phyloP scores from a whole-genome alignment of 2,113 vertebrate species.

The Ahaetulla prasina region DNA sequence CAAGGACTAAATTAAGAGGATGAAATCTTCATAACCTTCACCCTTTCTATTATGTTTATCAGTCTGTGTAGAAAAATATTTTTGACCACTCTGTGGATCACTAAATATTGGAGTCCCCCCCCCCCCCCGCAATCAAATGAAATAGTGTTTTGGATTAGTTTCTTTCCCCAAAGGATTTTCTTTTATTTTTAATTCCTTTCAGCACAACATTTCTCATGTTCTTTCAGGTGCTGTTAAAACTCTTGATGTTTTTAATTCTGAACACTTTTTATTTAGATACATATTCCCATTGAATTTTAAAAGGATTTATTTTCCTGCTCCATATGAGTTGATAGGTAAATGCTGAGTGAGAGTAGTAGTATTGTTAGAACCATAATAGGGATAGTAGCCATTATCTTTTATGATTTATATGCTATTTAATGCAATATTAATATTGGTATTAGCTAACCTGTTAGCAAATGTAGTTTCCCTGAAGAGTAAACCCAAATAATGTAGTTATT shows the following conservation, averaged over 20 bases:
- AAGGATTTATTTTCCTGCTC: background rate
- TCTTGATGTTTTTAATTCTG: background rate
- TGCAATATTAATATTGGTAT: background rate
- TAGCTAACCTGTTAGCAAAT: background rate
- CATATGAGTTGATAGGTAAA: background rate
- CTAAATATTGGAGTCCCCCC: background rate
- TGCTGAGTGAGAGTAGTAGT: background rate
- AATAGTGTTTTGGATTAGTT: background rate
- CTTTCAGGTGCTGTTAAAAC: conserved; percentile 27
- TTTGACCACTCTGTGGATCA: background rate
- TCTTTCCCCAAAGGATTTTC: background rate
- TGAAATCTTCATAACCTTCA: background rate
- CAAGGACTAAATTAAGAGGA: background rate
- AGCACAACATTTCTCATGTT: background rate
- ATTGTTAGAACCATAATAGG: background rate
- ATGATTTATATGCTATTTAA: background rate
- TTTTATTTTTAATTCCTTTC: conserved; percentile 6
- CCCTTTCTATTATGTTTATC: background rate
- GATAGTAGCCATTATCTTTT: background rate
- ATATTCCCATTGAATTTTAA: background rate
- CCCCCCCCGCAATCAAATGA: background rate
- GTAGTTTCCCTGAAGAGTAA: background rate
- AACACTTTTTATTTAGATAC: background rate
- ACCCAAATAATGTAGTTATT: background rate
- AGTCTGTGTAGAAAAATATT: background rate